Percentiles rank a stretch among this genome's conserved stretches.
These are phyloP conservation scores for Bombus vancouverensis DNA, from an alignment of 1,140 invertebrate species.

Conservation along the genomic window DNA sequence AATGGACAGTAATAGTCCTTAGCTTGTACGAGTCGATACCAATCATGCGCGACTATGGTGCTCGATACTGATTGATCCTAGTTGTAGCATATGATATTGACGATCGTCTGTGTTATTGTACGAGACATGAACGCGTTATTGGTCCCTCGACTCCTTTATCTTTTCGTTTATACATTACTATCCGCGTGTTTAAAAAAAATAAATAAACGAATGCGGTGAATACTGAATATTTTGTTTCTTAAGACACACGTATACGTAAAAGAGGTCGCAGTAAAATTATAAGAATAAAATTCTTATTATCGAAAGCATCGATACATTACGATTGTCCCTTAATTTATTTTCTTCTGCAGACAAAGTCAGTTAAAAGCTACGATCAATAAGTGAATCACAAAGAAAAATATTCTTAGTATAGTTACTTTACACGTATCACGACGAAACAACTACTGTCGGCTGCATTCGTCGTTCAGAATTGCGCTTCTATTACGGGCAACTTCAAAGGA, in stretches of 20 bases:
- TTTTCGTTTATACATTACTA: background rate
- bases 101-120: too few relatives aligned
- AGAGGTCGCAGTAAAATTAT: background rate
- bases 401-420: slow-evolving; percentile 8
- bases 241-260: too few relatives aligned
- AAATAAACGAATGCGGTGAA: background rate
- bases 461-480: slow-evolving; percentile 66
- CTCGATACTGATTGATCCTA: slow-evolving; percentile 11
- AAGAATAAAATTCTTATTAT: background rate
- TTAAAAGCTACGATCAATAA: background rate
- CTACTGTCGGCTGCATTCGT: slow-evolving; percentile 14
- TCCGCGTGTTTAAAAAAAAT: background rate
- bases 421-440: background rate
- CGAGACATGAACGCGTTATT: too few relatives aligned
- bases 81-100: background rate
- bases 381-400: background rate
- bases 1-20: slow-evolving; percentile 14
- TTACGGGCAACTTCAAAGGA: slow-evolving; percentile 65
- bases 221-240: too few relatives aligned
- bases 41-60: background rate
- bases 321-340: background rate
- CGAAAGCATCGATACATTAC: background rate
- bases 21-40: slow-evolving; percentile 15
- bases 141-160: too few relatives aligned
- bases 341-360: background rate